These are phyloP conservation scores for Bos javanicus DNA, from an alignment of 2,113 vertebrate species.

Conservation along the genomic window DNA sequence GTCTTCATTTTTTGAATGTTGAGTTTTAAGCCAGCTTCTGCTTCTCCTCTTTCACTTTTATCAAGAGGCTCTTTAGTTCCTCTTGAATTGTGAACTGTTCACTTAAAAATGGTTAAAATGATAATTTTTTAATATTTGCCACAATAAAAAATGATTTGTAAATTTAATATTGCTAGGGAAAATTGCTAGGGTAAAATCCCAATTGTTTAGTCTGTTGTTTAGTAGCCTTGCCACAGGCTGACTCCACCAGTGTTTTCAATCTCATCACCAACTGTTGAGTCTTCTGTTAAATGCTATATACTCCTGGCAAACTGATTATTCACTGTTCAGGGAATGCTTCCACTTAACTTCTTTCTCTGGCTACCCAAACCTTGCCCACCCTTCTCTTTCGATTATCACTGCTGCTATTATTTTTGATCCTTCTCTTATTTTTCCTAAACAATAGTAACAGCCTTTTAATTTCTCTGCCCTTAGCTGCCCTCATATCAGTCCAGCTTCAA, in stretches of 20 bases:
- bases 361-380: background rate
- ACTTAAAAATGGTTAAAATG: background rate
- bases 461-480: background rate
- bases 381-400: background rate
- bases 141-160: slow-evolving; percentile 9
- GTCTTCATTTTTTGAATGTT: background rate
- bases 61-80: background rate
- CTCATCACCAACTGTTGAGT: background rate
- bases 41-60: background rate
- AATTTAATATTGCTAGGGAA: background rate
- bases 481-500: background rate
- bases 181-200: background rate
- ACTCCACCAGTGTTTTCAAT: background rate
- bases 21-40: background rate
- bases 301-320: background rate
- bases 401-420: background rate
- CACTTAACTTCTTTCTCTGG: background rate
- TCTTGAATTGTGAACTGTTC: background rate
- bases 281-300: background rate
- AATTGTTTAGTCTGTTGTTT: background rate
- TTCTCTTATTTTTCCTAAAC: background rate
- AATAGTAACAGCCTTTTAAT: background rate
- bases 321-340: background rate
- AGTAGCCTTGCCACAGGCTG: background rate
- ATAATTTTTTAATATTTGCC: background rate